phyloP scores from a whole-genome alignment of 30 jellyfish, hydroid and myxozoan genomes.

The Chironex yamaguchii region DNA sequence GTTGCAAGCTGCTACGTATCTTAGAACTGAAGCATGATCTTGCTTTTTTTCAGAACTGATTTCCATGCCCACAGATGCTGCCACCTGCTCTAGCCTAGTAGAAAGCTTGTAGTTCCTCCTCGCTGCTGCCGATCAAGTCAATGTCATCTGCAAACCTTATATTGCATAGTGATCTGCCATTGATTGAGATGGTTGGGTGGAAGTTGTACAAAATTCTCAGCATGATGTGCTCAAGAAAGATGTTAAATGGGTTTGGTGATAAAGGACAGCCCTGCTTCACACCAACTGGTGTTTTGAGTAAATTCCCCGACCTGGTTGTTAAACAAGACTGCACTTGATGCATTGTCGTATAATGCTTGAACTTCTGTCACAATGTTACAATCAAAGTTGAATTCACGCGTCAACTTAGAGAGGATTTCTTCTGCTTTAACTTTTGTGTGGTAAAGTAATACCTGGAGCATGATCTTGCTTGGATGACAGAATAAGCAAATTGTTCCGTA shows the following conservation, averaged over 20 bases:
- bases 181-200: not conserved
- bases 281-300: conserved; percentile 3
- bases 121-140: not conserved
- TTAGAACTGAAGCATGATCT: too few species aligned
- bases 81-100: too few species aligned
- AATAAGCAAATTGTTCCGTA: not conserved
- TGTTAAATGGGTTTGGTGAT: not conserved
- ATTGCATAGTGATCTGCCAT: not conserved
- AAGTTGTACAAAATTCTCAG: not conserved
- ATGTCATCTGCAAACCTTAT: conserved; percentile 8
- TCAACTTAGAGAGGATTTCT: not conserved
- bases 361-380: not conserved
- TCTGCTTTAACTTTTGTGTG: not conserved
- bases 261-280: conserved; percentile 1
- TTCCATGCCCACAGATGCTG: too few species aligned
- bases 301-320: not conserved
- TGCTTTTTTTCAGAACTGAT: too few species aligned
- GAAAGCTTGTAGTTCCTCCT: conserved; percentile 13
- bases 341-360: not conserved
- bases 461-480: not conserved
- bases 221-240: conserved; percentile 7
- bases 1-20: too few species aligned
- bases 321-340: not conserved
- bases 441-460: not conserved
- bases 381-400: not conserved